phyloP scores from a whole-genome alignment of 2,888 invertebrate species.

The Eilema caniola region DNA sequence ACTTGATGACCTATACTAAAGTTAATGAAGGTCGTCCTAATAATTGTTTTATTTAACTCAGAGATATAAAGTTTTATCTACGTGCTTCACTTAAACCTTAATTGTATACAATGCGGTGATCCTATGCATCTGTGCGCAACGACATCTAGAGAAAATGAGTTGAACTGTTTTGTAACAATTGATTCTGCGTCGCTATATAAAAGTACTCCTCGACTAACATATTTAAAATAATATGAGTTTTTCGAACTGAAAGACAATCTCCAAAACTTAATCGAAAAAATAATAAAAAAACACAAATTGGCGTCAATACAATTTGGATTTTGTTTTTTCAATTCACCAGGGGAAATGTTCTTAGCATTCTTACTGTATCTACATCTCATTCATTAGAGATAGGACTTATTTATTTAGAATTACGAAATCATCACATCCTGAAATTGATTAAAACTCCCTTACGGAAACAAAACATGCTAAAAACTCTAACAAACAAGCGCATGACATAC shows the following conservation, averaged over 20 bases:
- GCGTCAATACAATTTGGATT: too few species aligned
- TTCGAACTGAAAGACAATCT: neutral
- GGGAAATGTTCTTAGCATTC: neutral
- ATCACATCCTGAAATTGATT: neutral
- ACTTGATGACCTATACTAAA: neutral
- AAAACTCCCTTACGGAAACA: neutral
- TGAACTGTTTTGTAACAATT: neutral
- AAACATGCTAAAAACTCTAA: neutral
- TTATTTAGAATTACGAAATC: neutral
- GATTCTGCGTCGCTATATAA: neutral
- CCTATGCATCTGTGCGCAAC: neutral
- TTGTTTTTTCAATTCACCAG: neutral
- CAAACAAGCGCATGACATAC: neutral
- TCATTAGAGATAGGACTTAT: neutral
- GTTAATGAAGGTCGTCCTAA: neutral
- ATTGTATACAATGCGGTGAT: neutral
- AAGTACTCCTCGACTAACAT: neutral
- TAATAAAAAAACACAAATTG: neutral
- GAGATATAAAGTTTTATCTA: neutral
- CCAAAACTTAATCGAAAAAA: neutral
- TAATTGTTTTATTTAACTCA: neutral
- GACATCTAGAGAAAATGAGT: constrained; percentile 1
- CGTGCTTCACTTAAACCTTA: neutral
- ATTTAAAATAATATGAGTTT: too few species aligned
- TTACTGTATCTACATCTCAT: neutral